Base-by-base conservation (phyloP, 2,113 vertebrate genomes). In the Tenrec ecaudatus region DNA sequence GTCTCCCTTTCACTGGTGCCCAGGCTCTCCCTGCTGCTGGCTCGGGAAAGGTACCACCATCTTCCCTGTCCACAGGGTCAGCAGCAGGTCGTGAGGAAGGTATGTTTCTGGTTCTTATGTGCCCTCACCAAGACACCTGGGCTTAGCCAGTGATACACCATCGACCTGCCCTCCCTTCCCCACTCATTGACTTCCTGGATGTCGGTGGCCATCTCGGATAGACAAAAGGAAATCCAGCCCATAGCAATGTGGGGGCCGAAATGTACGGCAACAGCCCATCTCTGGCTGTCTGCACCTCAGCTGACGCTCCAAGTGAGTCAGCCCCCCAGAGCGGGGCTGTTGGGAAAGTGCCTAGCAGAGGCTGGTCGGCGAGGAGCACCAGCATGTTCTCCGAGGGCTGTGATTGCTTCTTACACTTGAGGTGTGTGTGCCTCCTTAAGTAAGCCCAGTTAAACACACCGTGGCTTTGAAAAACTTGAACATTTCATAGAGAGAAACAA, bases 221-320 rank as follows among this genome's bases (percentile, higher is more conserved):
- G 94, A 88, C 60, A 86, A 94, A 96, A 94, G 75, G 53, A 75
- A 73, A 73, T n/a, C 83, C 89, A 91, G 68, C 94, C 95, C 36
- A 75, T 88, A 92, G 90, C 93, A 87, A 76, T 86, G 80, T 5
- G 25, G 33, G 95, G 23, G 25, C 91, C 90, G 22, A 92, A 89
- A 25, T 82, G 20, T 47, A 31, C 7, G 60, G 2, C 38, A 73
- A 25, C 86, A 90, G 4, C 16, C 23, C 47, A 91, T 43, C 68
- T 91, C 75, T 77, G 64, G 80, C 78, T 80, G 31, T 40, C 40
- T 40, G 40, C 5, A 60, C 78, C 40, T 89, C 3, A 5, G 66
- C 66, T 69, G 84, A 23, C 73, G 80, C 47, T 93, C 36, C 66
- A 31, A 81, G 76, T 80, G 33, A 81, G 76, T 77, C 43, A 75